A percentile compares a stretch with the other conserved stretches of the same genome.
Conservation (phyloP, 2,113 vertebrate species). For the Scolopax mira region DNA sequence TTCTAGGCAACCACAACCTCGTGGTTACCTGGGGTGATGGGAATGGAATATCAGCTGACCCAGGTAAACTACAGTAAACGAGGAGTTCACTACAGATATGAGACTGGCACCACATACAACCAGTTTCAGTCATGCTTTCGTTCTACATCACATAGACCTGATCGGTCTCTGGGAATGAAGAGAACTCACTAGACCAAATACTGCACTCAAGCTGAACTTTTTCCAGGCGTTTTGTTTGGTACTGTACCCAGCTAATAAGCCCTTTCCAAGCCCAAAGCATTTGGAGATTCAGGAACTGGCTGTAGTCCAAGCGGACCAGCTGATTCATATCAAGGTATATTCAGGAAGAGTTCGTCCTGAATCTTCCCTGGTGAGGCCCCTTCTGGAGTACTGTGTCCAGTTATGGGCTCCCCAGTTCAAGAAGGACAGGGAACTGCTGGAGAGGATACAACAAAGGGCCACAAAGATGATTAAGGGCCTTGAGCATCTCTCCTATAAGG, state of each 20-base stretch:
- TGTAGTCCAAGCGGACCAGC: not conserved
- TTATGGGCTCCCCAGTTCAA: no score
- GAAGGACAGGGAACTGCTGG: no score
- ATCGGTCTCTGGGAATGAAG: not conserved
- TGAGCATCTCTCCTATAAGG: no score
- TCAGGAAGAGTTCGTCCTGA: not conserved
- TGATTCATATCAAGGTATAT: no score
- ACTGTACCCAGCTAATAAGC: not conserved
- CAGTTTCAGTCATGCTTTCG: not conserved
- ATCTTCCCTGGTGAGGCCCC: no score
- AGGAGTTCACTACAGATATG: not conserved
- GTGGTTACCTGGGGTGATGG: not conserved
- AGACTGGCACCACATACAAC: accelerated
- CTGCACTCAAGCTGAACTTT: not conserved
- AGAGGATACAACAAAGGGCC: no score
- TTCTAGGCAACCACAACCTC: not conserved
- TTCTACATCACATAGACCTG: not conserved
- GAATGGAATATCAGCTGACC: not conserved
- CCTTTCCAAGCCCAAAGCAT: not conserved
- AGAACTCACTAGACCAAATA: not conserved
- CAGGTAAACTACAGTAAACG: not conserved
- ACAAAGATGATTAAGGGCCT: no score
- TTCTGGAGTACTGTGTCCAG: no score
- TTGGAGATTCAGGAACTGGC: not conserved
- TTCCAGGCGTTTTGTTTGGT: not conserved